These are phyloP conservation scores for Tipula helvola DNA, from an alignment of 2,888 invertebrate genomes.

Conservation along the genomic window DNA sequence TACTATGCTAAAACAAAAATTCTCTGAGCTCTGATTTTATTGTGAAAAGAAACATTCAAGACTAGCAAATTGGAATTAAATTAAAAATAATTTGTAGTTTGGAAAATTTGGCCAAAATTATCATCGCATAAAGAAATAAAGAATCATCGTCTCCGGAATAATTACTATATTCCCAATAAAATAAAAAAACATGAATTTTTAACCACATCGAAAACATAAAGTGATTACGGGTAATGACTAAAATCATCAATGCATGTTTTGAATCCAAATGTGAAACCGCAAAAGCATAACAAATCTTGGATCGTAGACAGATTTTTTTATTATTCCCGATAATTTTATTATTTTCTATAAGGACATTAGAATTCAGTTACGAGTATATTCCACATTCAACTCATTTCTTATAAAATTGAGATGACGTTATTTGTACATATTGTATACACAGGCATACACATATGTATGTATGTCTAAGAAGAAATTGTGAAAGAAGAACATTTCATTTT, in stretches of 20 bases:
- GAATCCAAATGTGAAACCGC: not conserved
- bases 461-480: not conserved
- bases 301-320: not conserved
- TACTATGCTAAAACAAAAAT: too few species aligned
- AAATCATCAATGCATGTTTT: not conserved
- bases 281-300: not conserved
- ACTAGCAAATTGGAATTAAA: too few species aligned
- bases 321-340: not conserved
- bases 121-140: too few species aligned
- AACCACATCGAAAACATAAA: not conserved
- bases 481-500: not conserved
- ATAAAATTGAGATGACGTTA: not conserved
- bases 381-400: not conserved
- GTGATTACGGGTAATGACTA: not conserved
- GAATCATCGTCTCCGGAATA: too few species aligned
- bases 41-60: too few species aligned
- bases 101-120: too few species aligned
- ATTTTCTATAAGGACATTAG: not conserved
- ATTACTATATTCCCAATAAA: too few species aligned
- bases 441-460: not conserved
- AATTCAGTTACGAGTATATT: not conserved
- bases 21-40: too few species aligned
- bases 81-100: too few species aligned
- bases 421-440: too few species aligned
- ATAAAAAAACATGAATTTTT: not conserved